phyloP scores from a whole-genome alignment of 2,888 invertebrate genomes.

The Ypsolopha scabrella region DNA sequence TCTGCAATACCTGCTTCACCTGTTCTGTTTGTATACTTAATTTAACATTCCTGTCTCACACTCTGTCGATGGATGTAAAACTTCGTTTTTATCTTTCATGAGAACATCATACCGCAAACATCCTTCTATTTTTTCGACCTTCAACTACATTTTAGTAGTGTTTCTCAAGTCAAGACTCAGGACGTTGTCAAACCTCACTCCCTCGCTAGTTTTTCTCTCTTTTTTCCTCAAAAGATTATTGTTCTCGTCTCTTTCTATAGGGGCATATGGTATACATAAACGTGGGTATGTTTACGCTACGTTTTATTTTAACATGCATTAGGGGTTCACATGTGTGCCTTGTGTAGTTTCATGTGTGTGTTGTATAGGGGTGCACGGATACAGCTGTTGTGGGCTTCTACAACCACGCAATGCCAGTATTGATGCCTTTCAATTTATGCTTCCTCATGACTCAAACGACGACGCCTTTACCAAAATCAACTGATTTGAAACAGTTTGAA shows the following conservation, averaged over 20 bases:
- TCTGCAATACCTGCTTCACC: slow-evolving; percentile 8
- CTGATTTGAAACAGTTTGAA: not conserved
- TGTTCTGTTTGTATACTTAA: no score
- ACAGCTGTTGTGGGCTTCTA: slow-evolving; percentile 65
- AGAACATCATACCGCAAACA: slow-evolving; percentile 27
- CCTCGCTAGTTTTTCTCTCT: slow-evolving; percentile 32
- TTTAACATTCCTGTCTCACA: no score
- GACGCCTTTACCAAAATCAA: slow-evolving; percentile 22
- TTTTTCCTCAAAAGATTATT: slow-evolving; percentile 34
- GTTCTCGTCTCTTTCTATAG: slow-evolving; percentile 50
- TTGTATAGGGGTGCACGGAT: slow-evolving; percentile 55
- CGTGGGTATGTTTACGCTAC: slow-evolving; percentile 60
- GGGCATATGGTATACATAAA: slow-evolving; percentile 69
- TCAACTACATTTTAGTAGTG: slow-evolving; percentile 62
- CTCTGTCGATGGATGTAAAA: slow-evolving; percentile 9
- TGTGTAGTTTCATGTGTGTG: slow-evolving; percentile 27
- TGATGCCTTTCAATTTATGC: slow-evolving; percentile 63
- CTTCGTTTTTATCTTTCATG: slow-evolving; percentile 7
- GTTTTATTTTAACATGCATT: slow-evolving; percentile 25
- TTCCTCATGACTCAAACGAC: slow-evolving; percentile 62
- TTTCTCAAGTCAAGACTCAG: slow-evolving; percentile 24
- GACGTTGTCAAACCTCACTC: slow-evolving; percentile 54
- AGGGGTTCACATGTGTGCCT: not conserved
- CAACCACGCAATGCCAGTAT: slow-evolving; percentile 34
- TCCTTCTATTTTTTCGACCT: slow-evolving; percentile 56